These are phyloP conservation scores for Lamellibrachia columna DNA, from an alignment of 2,888 invertebrate species.

Conservation along the genomic window DNA sequence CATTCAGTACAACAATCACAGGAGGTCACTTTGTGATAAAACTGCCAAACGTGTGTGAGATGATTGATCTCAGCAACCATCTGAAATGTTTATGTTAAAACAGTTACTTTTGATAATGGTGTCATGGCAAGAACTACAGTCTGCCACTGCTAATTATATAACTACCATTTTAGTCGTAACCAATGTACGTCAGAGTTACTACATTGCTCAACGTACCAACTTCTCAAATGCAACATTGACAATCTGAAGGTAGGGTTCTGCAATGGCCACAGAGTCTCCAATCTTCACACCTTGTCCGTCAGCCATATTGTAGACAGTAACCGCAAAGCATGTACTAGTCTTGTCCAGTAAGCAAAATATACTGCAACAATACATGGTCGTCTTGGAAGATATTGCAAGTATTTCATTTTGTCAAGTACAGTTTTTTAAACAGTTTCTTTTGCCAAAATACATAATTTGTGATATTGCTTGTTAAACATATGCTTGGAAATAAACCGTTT, in stretches of 20 bases:
- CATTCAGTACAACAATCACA: too few relatives aligned
- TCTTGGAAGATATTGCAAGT: constrained; percentile 7
- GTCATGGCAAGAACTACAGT: neutral
- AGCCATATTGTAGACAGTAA: constrained; percentile 86
- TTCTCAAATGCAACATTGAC: constrained; percentile 70
- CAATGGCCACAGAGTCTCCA: constrained; percentile 84
- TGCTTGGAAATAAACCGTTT: too few relatives aligned
- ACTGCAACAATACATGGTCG: constrained; percentile 68
- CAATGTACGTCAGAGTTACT: constrained; percentile 26
- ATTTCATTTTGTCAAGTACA: neutral
- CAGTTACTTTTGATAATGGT: neutral
- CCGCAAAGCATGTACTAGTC: constrained; percentile 76
- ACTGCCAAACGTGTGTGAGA: neutral
- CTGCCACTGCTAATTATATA: neutral
- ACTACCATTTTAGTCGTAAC: constrained; percentile 16
- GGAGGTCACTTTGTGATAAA: neutral
- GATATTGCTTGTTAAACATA: too few relatives aligned
- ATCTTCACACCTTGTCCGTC: constrained; percentile 84
- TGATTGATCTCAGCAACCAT: neutral
- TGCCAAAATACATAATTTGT: too few relatives aligned
- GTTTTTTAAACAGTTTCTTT: too few relatives aligned
- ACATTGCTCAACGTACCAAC: constrained; percentile 16
- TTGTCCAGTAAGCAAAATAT: constrained; percentile 84
- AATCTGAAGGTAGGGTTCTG: constrained; percentile 76
- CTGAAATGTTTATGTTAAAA: too few relatives aligned